Evolutionary conservation across 2,888 invertebrate genomes (phyloP).

Genomic region (Temnothorax unifasciatus): DNA sequence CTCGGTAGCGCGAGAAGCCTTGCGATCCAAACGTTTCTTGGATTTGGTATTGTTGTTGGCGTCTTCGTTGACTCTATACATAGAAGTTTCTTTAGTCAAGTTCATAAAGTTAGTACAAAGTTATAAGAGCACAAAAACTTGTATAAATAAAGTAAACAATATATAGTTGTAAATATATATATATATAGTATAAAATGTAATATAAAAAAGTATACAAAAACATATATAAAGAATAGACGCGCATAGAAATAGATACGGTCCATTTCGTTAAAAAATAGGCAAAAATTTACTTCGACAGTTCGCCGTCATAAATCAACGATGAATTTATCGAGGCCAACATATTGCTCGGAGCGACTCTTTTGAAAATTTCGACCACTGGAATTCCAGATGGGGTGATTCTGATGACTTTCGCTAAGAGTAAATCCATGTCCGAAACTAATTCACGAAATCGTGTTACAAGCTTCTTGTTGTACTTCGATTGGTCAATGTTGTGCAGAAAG

Average conservation of each 20-base stretch:
- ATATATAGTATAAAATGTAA: not conserved
- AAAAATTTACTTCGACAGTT: conserved; percentile 86
- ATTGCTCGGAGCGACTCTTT: conserved; percentile 89
- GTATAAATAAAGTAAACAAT: not conserved
- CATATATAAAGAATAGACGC: not conserved
- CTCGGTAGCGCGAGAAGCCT: conserved; percentile 68
- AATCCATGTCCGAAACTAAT: conserved; percentile 88
- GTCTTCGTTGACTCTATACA: conserved; percentile 71
- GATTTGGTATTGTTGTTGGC: conserved; percentile 79
- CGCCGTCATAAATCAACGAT: conserved; percentile 89
- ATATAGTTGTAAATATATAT: not conserved
- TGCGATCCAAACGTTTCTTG: conserved; percentile 75
- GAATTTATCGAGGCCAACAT: conserved; percentile 91
- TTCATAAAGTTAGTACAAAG: not conserved
- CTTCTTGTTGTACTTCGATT: conserved; percentile 85
- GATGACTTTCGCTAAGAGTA: conserved; percentile 87
- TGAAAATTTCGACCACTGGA: conserved; percentile 90
- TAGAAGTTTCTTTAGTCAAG: not conserved
- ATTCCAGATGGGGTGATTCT: conserved; percentile 61
- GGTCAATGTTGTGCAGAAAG: conserved; percentile 88
- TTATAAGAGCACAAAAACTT: not conserved
- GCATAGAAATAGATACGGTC: not conserved
- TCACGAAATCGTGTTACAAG: conserved; percentile 83
- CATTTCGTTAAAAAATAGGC: not conserved
- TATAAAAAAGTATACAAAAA: not conserved